These are phyloP conservation scores for Solenopsis fugax DNA, from an alignment of 1,140 invertebrate species.

Conservation along the genomic window DNA sequence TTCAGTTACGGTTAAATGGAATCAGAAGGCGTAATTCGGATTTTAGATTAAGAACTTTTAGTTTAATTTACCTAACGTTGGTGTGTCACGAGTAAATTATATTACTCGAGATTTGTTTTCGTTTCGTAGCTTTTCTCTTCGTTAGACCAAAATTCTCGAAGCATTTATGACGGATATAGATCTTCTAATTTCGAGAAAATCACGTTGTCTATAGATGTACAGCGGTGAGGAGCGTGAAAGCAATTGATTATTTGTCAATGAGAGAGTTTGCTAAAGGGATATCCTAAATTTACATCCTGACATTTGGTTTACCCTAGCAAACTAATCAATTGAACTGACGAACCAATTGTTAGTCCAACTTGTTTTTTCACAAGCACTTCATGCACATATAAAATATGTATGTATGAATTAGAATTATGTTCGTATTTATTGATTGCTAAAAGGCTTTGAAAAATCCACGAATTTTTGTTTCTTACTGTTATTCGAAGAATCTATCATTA, in stretches of 20 bases:
- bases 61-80: slow-evolving; percentile 22
- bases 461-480: neutral
- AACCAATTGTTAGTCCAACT: neutral
- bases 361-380: neutral
- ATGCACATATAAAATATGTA: neutral
- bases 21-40: neutral
- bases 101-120: slow-evolving; percentile 24
- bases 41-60: slow-evolving; percentile 25
- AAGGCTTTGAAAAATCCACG: neutral
- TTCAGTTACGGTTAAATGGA: neutral
- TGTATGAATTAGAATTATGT: neutral
- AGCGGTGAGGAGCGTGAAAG: neutral
- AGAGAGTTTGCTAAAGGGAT: neutral
- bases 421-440: neutral
- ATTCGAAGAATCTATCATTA: no score
- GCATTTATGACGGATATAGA: neutral
- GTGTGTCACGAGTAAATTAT: neutral
- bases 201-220: neutral
- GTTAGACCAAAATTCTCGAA: neutral
- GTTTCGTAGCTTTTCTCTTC: neutral
- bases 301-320: neutral
- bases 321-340: neutral
- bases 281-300: slow-evolving; percentile 13
- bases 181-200: slow-evolving; percentile 6
- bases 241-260: slow-evolving; percentile 13